Percentiles rank a stretch among this genome's conserved stretches.
These are phyloP conservation scores for Idaea aversata DNA, from an alignment of 2,888 invertebrate species.

Conservation along the genomic window DNA sequence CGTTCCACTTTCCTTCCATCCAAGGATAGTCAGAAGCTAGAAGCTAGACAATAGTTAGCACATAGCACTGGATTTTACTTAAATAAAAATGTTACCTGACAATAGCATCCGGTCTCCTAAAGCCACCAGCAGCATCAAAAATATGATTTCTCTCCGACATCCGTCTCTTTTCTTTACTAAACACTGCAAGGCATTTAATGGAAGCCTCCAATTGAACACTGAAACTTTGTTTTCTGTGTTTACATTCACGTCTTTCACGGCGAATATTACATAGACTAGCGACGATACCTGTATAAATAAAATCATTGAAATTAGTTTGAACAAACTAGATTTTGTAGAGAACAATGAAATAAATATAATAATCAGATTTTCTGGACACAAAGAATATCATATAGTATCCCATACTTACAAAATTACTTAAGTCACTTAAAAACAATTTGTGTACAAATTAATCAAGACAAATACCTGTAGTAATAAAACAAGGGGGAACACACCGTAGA, in stretches of 20 bases:
- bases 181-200: conserved; percentile 70
- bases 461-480: conserved; percentile 74
- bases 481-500: conserved; percentile 87
- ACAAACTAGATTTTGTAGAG: background rate
- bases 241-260: conserved; percentile 83
- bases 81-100: conserved; percentile 50
- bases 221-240: conserved; percentile 81
- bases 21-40: no score
- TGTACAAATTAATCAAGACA: conserved; percentile 38
- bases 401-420: background rate
- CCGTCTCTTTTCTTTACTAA: conserved; percentile 83
- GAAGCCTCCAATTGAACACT: conserved; percentile 69
- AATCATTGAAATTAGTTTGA: background rate
- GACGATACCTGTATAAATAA: conserved; percentile 68
- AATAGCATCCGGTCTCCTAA: conserved; percentile 67
- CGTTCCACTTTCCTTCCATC: no score
- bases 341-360: background rate
- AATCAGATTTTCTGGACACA: background rate
- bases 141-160: conserved; percentile 81
- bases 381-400: background rate
- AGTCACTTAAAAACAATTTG: conserved; percentile 7
- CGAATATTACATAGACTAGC: conserved; percentile 81
- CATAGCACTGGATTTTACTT: no score
- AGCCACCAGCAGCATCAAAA: conserved; percentile 83
- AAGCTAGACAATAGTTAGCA: no score